A percentile compares a stretch with the other conserved stretches of the same genome.
Evolutionary conservation across 1,140 invertebrate genomes (phyloP).

Genomic region (Drosophila parabipectinata): DNA sequence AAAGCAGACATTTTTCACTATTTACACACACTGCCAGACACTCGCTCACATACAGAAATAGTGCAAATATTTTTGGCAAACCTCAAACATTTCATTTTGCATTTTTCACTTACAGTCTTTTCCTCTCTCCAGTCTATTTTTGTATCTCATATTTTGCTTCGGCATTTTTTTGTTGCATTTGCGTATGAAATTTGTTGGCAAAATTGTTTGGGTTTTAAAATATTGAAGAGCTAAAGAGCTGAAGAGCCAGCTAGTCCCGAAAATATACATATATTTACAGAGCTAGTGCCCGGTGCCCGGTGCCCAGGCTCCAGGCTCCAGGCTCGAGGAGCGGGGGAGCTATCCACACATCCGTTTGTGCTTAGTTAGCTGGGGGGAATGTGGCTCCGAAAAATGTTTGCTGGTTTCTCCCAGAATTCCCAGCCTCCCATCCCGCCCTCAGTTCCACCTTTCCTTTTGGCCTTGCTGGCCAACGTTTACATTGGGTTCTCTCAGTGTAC

Average conservation of each 20-base stretch:
- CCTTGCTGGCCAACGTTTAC: constrained; percentile 60
- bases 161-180: constrained; percentile 44
- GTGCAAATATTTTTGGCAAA: constrained; percentile 74
- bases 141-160: constrained; percentile 24
- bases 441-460: neutral
- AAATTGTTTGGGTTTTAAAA: constrained; percentile 72
- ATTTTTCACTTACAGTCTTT: constrained; percentile 39
- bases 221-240: constrained; percentile 47
- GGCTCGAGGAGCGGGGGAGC: neutral
- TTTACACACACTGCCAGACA: constrained; percentile 35
- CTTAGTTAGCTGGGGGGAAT: constrained; percentile 38
- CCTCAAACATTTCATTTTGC: constrained; percentile 75
- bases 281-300: neutral
- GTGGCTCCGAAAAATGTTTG: constrained; percentile 30
- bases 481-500: constrained; percentile 9
- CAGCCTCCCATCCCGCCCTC: neutral
- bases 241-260: constrained; percentile 19
- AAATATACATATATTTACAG: neutral
- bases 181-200: constrained; percentile 60
- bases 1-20: constrained; percentile 38
- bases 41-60: constrained; percentile 32
- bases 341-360: constrained; percentile 32
- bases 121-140: constrained; percentile 9
- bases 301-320: too few species aligned
- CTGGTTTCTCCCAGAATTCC: constrained; percentile 26